These are phyloP conservation scores for Riptortus pedestris DNA, from an alignment of 1,140 invertebrate genomes.

Conservation along the genomic window DNA sequence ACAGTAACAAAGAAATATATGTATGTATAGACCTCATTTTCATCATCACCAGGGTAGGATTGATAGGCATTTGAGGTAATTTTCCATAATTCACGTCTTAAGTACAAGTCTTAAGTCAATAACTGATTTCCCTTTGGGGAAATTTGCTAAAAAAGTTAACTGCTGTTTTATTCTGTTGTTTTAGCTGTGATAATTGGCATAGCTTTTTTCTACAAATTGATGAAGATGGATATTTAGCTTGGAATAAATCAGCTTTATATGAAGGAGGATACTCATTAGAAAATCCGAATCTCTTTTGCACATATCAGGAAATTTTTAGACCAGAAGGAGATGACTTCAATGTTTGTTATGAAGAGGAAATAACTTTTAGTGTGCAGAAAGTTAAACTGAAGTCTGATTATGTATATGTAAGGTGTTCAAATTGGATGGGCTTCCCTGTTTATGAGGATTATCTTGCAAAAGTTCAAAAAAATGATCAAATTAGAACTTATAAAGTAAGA, in stretches of 20 bases:
- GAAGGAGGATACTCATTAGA: conserved; percentile 26
- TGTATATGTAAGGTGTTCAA: conserved; percentile 27
- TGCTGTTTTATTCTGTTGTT: not conserved
- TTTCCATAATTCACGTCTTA: too few species aligned
- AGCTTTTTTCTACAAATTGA: conserved; percentile 20
- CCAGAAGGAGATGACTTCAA: conserved; percentile 26
- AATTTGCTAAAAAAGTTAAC: too few species aligned
- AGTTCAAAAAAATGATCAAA: conserved; percentile 20
- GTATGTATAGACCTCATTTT: too few species aligned
- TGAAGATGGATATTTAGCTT: conserved; percentile 27
- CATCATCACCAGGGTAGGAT: too few species aligned
- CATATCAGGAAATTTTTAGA: conserved; percentile 30
- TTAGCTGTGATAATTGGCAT: not conserved
- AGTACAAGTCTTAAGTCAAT: too few species aligned
- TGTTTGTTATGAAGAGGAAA: conserved; percentile 21
- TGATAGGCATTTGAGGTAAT: too few species aligned
- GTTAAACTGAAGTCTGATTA: conserved; percentile 27
- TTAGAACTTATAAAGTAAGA: conserved; percentile 30
- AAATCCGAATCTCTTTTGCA: conserved; percentile 22
- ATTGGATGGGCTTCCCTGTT: conserved; percentile 19
- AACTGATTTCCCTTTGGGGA: too few species aligned
- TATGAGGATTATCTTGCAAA: conserved; percentile 30
- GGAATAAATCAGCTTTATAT: conserved; percentile 27
- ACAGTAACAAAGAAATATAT: too few species aligned
- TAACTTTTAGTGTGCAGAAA: conserved; percentile 4